Evolutionary conservation across 2,888 invertebrate genomes (phyloP).

Genomic region (Melanostoma scalare): DNA sequence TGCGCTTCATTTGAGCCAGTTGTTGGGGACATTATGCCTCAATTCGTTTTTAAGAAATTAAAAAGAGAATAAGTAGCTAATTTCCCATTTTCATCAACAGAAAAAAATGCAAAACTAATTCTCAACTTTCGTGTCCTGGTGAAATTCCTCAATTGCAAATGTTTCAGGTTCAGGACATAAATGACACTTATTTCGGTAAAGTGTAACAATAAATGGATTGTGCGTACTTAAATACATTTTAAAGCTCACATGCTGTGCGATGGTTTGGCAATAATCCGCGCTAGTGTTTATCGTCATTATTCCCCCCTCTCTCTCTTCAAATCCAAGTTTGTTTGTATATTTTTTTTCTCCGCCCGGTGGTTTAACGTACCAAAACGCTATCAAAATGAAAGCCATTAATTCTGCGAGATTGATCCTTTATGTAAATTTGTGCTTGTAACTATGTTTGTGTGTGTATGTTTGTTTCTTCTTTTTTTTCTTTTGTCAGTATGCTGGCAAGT

Average conservation of each 20-base stretch:
- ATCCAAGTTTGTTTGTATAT: neutral
- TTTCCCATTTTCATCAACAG: too few species aligned
- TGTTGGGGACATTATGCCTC: too few species aligned
- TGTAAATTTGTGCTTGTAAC: conserved; percentile 51
- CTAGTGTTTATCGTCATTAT: conserved; percentile 56
- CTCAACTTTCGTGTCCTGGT: neutral
- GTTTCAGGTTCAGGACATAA: neutral
- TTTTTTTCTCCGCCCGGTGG: conserved; percentile 7
- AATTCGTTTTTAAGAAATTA: too few species aligned
- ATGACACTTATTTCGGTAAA: conserved; percentile 25
- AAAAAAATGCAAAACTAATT: too few species aligned
- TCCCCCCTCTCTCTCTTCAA: neutral
- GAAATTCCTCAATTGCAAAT: neutral
- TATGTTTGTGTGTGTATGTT: too few species aligned
- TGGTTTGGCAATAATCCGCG: conserved; percentile 52
- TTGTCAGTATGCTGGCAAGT: conserved; percentile 4
- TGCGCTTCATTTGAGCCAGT: too few species aligned
- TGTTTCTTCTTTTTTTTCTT: neutral
- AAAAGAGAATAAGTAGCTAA: too few species aligned
- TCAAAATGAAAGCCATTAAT: conserved; percentile 46
- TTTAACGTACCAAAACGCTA: conserved; percentile 23
- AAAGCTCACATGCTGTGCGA: conserved; percentile 53
- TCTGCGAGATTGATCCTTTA: conserved; percentile 71
- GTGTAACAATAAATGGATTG: conserved; percentile 58
- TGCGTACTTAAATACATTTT: conserved; percentile 55